Evolutionary conservation across 2,888 invertebrate genomes (phyloP), one percentile per base, ranked within the genome.

Genomic region (Pteria penguin): DNA sequence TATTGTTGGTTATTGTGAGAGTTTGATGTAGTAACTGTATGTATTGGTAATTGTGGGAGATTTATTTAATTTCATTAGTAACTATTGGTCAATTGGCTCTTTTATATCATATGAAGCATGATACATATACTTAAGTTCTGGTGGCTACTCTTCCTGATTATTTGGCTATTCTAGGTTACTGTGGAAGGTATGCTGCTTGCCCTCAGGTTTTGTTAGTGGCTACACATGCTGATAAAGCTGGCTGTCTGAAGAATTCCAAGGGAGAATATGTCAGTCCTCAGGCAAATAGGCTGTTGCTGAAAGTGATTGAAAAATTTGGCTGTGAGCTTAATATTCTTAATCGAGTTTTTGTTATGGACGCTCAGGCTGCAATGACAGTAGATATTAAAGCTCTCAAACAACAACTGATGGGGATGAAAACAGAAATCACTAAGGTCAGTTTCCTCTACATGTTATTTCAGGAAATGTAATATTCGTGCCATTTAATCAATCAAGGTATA

Each of bases 301-400:
- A 90, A 86, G 92, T 90, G 82, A 75, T 85, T 61, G 83, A 92
- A 83, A 91, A 93, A 82, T 94, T 94, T 89, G 93, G 93, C 61
- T 92, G 93, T 78, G 93, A 94, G 83, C 94, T 95, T 84, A 94
- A 94, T 86, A 92, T 95, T 68, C 93, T 94, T 84, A 93, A 94
- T 33, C 93, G 88, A 18, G 82, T 94, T 8, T 93, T 94, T 80
- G 93, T 95, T 32, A 89, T 95, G 90, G 95, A 95, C 88, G 93
- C 94, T 45, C 94, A 94, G 79, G 93, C 94, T 61, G 94, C 94
- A 31, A 94, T 94, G 72, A 94, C 94, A n/a, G 92, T 93, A 62
- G 94, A 94, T 55, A 93, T 95, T 87, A 94, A 94, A 89, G 93
- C 93, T 74, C 90, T 95, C 69, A 94, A 94, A 87, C 90, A 92